phyloP scores from a whole-genome alignment of 2,113 vertebrate genomes.

The Ageneiosus marmoratus region DNA sequence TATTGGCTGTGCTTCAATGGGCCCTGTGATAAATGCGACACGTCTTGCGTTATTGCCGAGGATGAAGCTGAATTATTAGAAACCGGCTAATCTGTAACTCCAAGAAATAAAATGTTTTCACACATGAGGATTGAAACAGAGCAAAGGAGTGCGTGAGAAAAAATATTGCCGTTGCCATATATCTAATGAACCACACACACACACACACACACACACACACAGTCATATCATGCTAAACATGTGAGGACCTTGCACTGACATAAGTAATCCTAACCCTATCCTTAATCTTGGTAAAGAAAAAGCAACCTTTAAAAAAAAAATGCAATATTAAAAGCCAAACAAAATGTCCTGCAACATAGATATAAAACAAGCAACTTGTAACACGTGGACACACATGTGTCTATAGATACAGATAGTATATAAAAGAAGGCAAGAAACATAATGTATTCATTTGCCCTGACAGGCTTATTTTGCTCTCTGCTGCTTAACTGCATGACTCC shows the following conservation, averaged over 20 bases:
- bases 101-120: not conserved
- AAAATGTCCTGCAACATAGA: too few species aligned
- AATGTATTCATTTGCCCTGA: constrained; percentile 50
- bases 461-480: constrained; percentile 59
- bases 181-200: not conserved
- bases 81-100: not conserved
- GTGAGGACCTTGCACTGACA: too few species aligned
- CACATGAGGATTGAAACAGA: not conserved
- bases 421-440: constrained; percentile 21
- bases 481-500: constrained; percentile 48
- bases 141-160: not conserved
- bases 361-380: too few species aligned
- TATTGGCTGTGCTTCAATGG: constrained; percentile 77
- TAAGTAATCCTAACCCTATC: too few species aligned
- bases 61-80: constrained; percentile 44
- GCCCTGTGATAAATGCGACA: constrained; percentile 70
- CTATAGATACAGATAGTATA: not conserved
- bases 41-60: constrained; percentile 55
- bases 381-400: not conserved
- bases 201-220: not conserved
- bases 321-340: too few species aligned
- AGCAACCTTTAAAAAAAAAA: too few species aligned
- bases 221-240: too few species aligned
- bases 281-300: too few species aligned
- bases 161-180: not conserved